Evolutionary conservation across 2,113 vertebrate genomes (phyloP).

Genomic region (Bufo bufo): DNA sequence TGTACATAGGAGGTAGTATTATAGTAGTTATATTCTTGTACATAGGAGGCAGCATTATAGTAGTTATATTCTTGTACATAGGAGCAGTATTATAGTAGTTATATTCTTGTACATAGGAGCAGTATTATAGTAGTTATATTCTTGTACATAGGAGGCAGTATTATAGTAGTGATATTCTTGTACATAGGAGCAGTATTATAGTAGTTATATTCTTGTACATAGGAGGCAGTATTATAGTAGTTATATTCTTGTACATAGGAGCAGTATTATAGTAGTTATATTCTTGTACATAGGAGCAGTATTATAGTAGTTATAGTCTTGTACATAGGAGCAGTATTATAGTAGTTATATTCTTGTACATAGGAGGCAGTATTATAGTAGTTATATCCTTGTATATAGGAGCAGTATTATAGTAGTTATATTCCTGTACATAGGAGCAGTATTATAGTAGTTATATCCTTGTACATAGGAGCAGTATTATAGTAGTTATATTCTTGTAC

Average conservation of each 20-base stretch:
- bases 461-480: neutral
- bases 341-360: neutral
- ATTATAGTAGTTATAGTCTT: constrained; percentile 6
- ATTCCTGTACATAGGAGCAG: neutral
- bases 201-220: too few species aligned
- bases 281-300: neutral
- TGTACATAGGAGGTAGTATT: too few species aligned
- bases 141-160: too few species aligned
- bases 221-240: neutral
- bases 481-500: neutral
- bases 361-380: neutral
- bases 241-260: neutral
- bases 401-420: neutral
- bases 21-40: too few species aligned
- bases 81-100: too few species aligned
- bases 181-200: too few species aligned
- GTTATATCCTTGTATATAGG: neutral
- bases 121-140: too few species aligned
- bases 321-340: neutral
- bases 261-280: neutral
- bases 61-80: too few species aligned
- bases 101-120: too few species aligned
- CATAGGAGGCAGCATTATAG: too few species aligned
- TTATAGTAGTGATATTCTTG: too few species aligned
- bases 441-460: constrained; percentile 3